Evolutionary conservation across 2,888 invertebrate species (phyloP), one percentile per base, ranked within the genome.

Genomic region (Germaria angustata): DNA sequence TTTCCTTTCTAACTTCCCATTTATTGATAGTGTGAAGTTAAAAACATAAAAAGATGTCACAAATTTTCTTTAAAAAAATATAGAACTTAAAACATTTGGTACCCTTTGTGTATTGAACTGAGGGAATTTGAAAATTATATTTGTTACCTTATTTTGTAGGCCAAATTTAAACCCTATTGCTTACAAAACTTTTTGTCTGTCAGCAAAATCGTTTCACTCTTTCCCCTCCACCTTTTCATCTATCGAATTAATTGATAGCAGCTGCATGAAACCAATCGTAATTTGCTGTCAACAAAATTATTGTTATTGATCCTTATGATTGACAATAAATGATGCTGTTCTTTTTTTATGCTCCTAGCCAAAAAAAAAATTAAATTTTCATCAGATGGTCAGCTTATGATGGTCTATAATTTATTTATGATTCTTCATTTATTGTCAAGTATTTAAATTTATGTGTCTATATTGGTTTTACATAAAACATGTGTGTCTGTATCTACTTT

Each of bases 361-460:
- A n/a, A 66, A 73, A 63, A 65, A 57, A 63, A 55, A 57, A n/a
- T n/a, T 24, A 32, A 46, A 39, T 49, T n/a, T 65, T 66, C 57
- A 32, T 76, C 39, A 66, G 36, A 66, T 75, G 75, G 41, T 44
- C 44, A 53, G 46, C 63, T 55, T 55, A 32, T 44, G 41, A 63
- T n/a, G 24, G 46, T 57, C 53, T 39, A 66, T 57, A 76, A 57
- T 44, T 71, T 71, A 63, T 69, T 57, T 66, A 73, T 73, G 51
- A 57, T 46, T 51, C 59, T 28, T 46, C 36, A 66, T 41, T 59
- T 44, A 13, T 41, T 79, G 34, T 28, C 17, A 46, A 7, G 46
- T 17, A 69, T 28, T 65, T 13, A 66, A 44, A 39, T 63, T 41
- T 39, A 32, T 57, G 17, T 39, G 22, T 44, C 36, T 44, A 41